phyloP scores from a whole-genome alignment of 2,888 invertebrate genomes.

The Hanleya hanleyi region DNA sequence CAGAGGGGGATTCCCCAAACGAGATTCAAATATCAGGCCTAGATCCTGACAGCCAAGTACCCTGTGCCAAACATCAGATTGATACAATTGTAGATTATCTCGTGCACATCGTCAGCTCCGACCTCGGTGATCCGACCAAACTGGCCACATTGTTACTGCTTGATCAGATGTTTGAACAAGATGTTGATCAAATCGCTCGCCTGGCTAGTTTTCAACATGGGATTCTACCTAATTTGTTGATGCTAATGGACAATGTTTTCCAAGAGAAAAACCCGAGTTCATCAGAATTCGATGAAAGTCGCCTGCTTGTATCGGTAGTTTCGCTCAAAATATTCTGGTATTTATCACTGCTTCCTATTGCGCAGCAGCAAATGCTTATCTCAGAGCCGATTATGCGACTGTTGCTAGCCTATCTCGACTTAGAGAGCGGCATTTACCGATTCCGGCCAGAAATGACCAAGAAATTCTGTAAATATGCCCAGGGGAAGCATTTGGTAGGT shows the following conservation, averaged over 20 bases:
- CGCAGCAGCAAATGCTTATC: conserved; percentile 35
- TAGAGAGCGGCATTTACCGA: not conserved
- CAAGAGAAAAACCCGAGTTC: too few species aligned
- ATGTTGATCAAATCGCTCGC: not conserved
- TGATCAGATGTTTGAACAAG: not conserved
- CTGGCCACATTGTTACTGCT: not conserved
- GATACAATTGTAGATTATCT: not conserved
- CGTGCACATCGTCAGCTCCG: not conserved
- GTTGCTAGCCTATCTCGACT: conserved; percentile 38
- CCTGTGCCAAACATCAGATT: not conserved
- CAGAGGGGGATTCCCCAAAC: not conserved
- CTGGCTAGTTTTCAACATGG: not conserved
- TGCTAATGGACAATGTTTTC: not conserved
- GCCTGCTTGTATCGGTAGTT: not conserved
- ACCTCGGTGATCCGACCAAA: not conserved
- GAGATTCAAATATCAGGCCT: not conserved
- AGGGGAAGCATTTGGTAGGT: not conserved
- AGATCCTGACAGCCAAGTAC: not conserved
- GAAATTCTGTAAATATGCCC: not conserved
- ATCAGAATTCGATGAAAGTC: too few species aligned
- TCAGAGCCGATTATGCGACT: conserved; percentile 30
- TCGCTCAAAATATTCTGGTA: conserved; percentile 32
- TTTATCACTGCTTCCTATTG: conserved; percentile 38
- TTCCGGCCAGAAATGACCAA: not conserved
- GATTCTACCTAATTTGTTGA: not conserved